A percentile compares a stretch with the other conserved stretches of the same genome.
Conservation (phyloP, 2,113 vertebrate species). For the Corythornis madagascariensis region DNA sequence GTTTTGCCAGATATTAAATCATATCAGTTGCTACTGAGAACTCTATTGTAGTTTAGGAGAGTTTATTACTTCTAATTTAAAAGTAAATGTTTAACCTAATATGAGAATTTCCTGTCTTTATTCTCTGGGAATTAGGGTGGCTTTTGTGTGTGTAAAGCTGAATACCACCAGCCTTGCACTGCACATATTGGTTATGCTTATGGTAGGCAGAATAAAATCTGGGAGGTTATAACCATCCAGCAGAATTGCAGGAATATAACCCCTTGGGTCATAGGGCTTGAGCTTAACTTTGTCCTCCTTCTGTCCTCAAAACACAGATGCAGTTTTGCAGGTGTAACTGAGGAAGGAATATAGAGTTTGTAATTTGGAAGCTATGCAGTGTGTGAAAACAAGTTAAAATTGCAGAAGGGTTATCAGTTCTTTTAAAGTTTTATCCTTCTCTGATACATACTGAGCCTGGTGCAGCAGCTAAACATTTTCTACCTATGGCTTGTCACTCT, state of each 20-base stretch:
- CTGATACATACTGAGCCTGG: not conserved
- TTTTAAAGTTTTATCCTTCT: constrained; percentile 7
- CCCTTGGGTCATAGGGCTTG: not conserved
- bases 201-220: not conserved
- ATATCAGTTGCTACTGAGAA: not conserved
- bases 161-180: not conserved
- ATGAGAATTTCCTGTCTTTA: not conserved
- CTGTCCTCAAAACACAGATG: not conserved
- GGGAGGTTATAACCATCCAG: not conserved
- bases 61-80: not conserved
- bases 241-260: not conserved
- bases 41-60: not conserved
- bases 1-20: not conserved
- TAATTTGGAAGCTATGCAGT: constrained; percentile 12
- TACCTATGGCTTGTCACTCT: not conserved
- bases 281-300: not conserved
- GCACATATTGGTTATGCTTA: not conserved
- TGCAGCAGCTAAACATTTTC: not conserved
- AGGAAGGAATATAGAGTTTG: constrained; percentile 1
- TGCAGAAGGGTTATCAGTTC: not conserved
- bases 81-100: not conserved
- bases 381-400: constrained; percentile 32
- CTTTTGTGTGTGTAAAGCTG: not conserved
- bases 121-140: not conserved
- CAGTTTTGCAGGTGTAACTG: constrained; percentile 2